Percentiles rank a stretch among this genome's conserved stretches.
Evolutionary conservation across 2,888 invertebrate genomes (phyloP).

Genomic region (Psylliodes chrysocephalus): DNA sequence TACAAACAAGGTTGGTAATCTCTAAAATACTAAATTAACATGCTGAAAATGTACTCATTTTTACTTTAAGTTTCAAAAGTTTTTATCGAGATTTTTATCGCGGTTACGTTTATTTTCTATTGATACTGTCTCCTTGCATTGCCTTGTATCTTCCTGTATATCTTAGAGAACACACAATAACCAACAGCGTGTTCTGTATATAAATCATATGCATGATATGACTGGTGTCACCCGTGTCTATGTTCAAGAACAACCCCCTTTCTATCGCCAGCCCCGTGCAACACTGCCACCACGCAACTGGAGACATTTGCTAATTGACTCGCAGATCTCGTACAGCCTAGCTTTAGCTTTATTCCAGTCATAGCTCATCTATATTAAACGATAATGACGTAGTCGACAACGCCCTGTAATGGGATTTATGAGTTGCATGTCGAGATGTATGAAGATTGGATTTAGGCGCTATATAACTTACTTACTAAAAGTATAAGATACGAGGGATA

Average conservation of each 20-base stretch:
- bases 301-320: slow-evolving; percentile 48
- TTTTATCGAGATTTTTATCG: too few species aligned
- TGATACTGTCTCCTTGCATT: too few species aligned
- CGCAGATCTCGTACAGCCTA: slow-evolving; percentile 35
- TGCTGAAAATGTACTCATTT: too few species aligned
- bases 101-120: too few species aligned
- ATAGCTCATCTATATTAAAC: slow-evolving; percentile 44
- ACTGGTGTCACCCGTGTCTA: slow-evolving; percentile 28
- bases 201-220: slow-evolving; percentile 38
- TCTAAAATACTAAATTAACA: too few species aligned
- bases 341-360: slow-evolving; percentile 14
- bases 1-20: too few species aligned
- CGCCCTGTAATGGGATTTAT: background rate
- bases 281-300: slow-evolving; percentile 20
- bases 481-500: too few species aligned
- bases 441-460: too few species aligned
- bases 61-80: too few species aligned
- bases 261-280: slow-evolving; percentile 1
- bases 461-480: too few species aligned
- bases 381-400: slow-evolving; percentile 3
- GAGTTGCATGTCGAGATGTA: background rate
- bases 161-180: background rate
- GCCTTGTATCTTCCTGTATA: background rate
- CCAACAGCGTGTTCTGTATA: slow-evolving; percentile 18
- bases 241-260: background rate